Base-by-base conservation (phyloP, 2,888 invertebrate genomes). In the Trissoscelio sp. region DNA sequence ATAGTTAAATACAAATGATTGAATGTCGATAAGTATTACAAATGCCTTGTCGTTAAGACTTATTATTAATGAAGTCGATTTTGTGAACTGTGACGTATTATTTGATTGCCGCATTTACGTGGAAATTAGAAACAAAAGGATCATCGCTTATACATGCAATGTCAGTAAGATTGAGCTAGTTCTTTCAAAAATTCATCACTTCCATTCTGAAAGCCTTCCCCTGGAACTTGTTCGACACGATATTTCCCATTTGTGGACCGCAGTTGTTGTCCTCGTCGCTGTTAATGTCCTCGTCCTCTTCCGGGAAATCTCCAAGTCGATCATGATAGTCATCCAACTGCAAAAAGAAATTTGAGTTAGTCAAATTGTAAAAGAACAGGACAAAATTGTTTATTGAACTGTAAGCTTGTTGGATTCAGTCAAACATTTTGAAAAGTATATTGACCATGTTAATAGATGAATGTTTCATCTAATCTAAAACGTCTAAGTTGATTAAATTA, bases 121-220 rank as follows among this genome's bases (percentile, higher is more conserved):
- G 55, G 34, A 70, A 48, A 24, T 55, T 16, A 67, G 58, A 60
- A 69, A 18, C 46, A 14, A 5, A 46, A 34, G n/a, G 28, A 16
- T 18, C 11, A 58, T 66, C 51, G 37, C 14, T 66, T n/a, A n/a
- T 3, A 12, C 6, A 37, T 58, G 3, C 9, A 51, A 42, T 24
- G 58, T 24, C 11, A 67, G 28, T 51, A 57, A 78, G 24, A 72
- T 78, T 66, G 66, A 75, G 80, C 75, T 75, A 31, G n/a, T 67
- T 92, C n/a, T n/a, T n/a, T n/a, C 91, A 93, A 90, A 92, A 93
- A 87, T 93, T 92, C 90, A 93, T 92, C 84, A 93, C 92, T 90
- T 94, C 93, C 93, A 94, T 93, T 90, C 93, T 93, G 87, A 93
- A 93, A 79, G 92, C 91, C 88, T 92, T 93, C 39, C 91, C 90